A percentile compares a stretch with the other conserved stretches of the same genome.
Conservation (phyloP, 2,888 invertebrate species). For the Melinaea menophilus region DNA sequence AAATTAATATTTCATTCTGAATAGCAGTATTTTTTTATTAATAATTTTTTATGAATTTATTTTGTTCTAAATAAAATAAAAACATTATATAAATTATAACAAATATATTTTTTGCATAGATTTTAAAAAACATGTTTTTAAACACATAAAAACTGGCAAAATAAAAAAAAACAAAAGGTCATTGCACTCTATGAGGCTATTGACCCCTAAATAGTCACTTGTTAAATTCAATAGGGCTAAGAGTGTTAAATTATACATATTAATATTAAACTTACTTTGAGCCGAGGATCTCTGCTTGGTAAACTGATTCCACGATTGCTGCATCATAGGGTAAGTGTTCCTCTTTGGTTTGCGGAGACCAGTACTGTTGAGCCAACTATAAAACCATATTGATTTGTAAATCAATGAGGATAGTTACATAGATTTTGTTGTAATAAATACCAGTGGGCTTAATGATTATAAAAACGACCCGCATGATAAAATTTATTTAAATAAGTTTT, state of each 20-base stretch:
- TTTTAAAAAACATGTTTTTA: not conserved
- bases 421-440: slow-evolving; percentile 58
- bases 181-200: slow-evolving; percentile 61
- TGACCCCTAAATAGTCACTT: slow-evolving; percentile 62
- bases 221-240: slow-evolving; percentile 65
- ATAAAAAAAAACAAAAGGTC: slow-evolving; percentile 64
- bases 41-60: too few species aligned
- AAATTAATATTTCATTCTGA: too few species aligned
- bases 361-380: slow-evolving; percentile 93
- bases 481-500: slow-evolving; percentile 1
- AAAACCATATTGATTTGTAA: slow-evolving; percentile 64
- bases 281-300: slow-evolving; percentile 89
- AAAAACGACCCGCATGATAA: slow-evolving; percentile 34
- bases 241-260: slow-evolving; percentile 40
- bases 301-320: slow-evolving; percentile 91
- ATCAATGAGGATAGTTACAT: slow-evolving; percentile 67
- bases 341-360: slow-evolving; percentile 90
- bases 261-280: slow-evolving; percentile 80
- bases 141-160: slow-evolving; percentile 39
- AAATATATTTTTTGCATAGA: not conserved
- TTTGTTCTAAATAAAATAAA: too few species aligned
- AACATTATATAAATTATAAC: too few species aligned
- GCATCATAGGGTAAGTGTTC: slow-evolving; percentile 86
- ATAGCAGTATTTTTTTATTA: too few species aligned
- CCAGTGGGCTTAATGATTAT: slow-evolving; percentile 58